These are phyloP conservation scores for Acanthopagrus latus DNA, from an alignment of 2,797 vertebrate genomes.

Conservation along the genomic window DNA sequence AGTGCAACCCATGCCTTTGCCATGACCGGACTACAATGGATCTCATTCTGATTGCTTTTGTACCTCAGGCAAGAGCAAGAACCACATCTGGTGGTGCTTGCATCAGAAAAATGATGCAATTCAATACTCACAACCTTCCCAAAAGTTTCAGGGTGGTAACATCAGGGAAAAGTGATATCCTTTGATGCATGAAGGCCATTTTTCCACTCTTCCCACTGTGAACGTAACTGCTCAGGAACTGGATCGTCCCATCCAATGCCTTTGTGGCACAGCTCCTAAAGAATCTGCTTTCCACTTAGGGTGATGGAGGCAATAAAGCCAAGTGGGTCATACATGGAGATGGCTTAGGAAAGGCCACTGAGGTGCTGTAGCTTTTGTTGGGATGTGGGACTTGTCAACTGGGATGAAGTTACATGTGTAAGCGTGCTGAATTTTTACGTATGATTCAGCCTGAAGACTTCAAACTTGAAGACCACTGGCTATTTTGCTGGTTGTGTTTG, in stretches of 20 bases:
- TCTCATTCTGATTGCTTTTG: neutral
- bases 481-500: slow-evolving; percentile 48
- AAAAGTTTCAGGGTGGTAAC: neutral
- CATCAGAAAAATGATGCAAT: neutral
- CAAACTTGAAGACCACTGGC: slow-evolving; percentile 24
- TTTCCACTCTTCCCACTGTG: neutral
- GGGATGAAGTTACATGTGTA: no score
- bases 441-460: neutral
- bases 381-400: no score
- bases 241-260: neutral
- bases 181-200: neutral
- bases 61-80: neutral
- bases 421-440: neutral
- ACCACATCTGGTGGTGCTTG: neutral
- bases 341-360: no score
- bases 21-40: neutral
- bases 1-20: neutral
- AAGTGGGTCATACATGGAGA: neutral
- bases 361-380: no score
- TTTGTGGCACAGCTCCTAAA: neutral
- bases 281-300: neutral
- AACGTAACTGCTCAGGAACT: neutral
- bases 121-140: neutral
- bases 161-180: neutral
- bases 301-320: neutral